Percentiles rank a stretch among this genome's conserved stretches.
Conservation (phyloP, 2,888 invertebrate species). For the Onchidella celtica region DNA sequence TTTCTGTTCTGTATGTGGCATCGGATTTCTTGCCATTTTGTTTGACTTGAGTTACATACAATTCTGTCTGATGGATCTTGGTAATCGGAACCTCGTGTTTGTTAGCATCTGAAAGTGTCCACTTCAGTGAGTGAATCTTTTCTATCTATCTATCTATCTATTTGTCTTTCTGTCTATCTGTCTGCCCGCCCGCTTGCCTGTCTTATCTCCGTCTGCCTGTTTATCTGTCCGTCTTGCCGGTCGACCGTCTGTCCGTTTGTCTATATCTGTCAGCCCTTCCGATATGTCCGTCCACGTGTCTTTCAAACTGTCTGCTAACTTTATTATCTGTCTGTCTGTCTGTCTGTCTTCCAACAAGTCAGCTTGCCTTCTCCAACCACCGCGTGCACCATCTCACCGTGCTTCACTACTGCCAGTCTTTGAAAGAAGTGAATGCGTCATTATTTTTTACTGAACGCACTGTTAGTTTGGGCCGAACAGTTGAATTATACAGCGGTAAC, state of each 20-base stretch:
- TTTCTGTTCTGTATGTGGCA: no score
- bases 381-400: background rate
- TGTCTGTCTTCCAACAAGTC: background rate
- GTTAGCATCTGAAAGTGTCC: no score
- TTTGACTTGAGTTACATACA: no score
- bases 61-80: no score
- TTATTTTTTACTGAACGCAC: no score
- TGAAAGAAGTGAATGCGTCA: background rate
- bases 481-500: no score
- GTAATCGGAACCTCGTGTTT: no score
- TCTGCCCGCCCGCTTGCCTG: background rate
- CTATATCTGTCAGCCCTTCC: no score
- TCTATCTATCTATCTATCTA: background rate
- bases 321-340: no score
- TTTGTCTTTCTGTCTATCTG: background rate
- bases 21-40: no score
- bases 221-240: background rate
- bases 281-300: background rate
- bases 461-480: no score
- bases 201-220: background rate
- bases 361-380: background rate
- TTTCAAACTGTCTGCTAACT: no score
- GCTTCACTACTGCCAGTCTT: background rate
- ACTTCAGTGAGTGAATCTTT: background rate
- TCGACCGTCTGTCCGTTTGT: background rate